Conservation (phyloP, 1,140 invertebrate genomes). For the silkworm (Bombyx mori) region DNA sequence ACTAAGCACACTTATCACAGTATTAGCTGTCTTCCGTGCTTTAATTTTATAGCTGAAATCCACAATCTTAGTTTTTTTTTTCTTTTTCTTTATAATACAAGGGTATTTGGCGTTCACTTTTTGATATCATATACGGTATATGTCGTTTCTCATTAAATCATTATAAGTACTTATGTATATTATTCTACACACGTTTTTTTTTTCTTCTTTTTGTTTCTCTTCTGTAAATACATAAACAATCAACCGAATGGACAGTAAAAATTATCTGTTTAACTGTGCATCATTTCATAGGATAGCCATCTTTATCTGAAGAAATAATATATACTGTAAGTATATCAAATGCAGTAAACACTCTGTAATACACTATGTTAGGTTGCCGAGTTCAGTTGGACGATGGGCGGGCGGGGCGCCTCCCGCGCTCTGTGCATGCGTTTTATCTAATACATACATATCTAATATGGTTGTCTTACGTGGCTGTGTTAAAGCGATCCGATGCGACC, state of each 20-base stretch:
- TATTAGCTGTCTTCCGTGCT: no score
- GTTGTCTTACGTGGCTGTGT: neutral
- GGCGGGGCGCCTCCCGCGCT: conserved; percentile 31
- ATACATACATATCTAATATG: conserved; percentile 33
- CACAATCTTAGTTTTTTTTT: conserved; percentile 21
- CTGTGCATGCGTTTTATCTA: conserved; percentile 35
- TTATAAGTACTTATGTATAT: neutral
- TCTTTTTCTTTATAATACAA: no score
- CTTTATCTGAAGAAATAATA: conserved; percentile 73
- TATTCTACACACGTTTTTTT: conserved; percentile 25
- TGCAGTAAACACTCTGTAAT: conserved; percentile 68
- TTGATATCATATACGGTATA: no score
- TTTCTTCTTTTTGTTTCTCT: conserved; percentile 45
- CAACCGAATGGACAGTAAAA: conserved; percentile 65
- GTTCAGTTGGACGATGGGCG: no score
- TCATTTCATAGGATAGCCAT: conserved; percentile 78
- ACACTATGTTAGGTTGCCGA: conserved; percentile 61
- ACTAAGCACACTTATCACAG: no score
- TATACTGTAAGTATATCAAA: conserved; percentile 75
- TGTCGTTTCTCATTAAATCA: no score
- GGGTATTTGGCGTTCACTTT: no score
- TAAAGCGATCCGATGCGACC: no score
- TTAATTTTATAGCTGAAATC: no score
- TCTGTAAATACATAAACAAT: conserved; percentile 62
- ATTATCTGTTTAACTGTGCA: conserved; percentile 78